Percentiles rank a stretch among this genome's conserved stretches.
phyloP scores from a whole-genome alignment of 2,797 vertebrate species.

The Anabas testudineus region DNA sequence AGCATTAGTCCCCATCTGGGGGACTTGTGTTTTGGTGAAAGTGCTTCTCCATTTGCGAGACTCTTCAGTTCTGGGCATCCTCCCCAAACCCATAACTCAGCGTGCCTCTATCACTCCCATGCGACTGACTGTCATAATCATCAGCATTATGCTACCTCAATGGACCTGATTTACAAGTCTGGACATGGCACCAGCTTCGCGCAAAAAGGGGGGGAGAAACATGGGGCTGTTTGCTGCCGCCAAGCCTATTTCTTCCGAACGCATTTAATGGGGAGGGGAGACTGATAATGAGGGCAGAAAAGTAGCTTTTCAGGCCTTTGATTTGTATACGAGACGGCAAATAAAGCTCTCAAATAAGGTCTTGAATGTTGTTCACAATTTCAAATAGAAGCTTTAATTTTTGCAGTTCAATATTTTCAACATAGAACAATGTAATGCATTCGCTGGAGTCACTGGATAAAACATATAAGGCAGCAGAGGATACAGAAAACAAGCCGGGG shows the following conservation, averaged over 20 bases:
- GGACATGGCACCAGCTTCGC: conserved; percentile 67
- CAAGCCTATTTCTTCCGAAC: conserved; percentile 43
- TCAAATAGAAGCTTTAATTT: background rate
- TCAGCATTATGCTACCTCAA: conserved; percentile 81
- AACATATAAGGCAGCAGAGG: background rate
- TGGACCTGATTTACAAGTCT: conserved; percentile 82
- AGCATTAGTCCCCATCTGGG: conserved; percentile 75
- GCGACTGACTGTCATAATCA: conserved; percentile 81
- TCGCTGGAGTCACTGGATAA: background rate
- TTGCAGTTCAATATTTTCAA: background rate
- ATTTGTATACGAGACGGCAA: conserved; percentile 36
- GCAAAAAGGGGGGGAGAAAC: conserved; percentile 68
- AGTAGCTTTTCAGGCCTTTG: conserved; percentile 39
- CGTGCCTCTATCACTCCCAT: conserved; percentile 74
- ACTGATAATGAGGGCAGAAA: conserved; percentile 40
- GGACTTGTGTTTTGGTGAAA: conserved; percentile 73
- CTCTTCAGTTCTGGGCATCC: conserved; percentile 79
- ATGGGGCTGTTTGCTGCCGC: conserved; percentile 56
- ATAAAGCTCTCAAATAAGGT: conserved; percentile 10
- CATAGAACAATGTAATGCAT: background rate
- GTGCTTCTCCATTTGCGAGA: conserved; percentile 76
- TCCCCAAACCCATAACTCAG: conserved; percentile 79
- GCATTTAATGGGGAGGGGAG: conserved; percentile 57
- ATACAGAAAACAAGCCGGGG: background rate
- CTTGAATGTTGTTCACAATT: background rate